Base-by-base conservation (phyloP, 2,797 vertebrate species). In the Microcaecilia unicolor region DNA sequence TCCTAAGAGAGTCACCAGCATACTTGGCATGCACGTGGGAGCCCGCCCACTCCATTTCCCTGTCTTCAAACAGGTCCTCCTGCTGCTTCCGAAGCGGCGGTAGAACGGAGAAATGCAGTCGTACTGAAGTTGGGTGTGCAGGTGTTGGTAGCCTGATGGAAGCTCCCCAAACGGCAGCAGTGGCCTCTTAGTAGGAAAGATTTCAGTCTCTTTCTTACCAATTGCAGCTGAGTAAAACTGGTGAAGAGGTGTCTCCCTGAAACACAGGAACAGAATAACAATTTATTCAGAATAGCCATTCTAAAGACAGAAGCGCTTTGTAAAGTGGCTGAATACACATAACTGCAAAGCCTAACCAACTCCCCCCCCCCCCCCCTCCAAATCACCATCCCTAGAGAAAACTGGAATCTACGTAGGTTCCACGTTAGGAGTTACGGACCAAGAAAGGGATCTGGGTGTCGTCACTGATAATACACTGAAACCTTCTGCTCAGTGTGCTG, bases 31-130 rank as follows among this genome's bases (percentile, higher is more conserved):
- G 45, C 96, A 99, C 36, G 92, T 86, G 8, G 97, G 91, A 44
- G 94, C 90, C 34, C 89, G 87, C 14, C 95, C 95, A 10, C 95
- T 99, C 95, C 95, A 99, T 58, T 94, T 98, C 3, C 94, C 95
- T 1, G 91, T 96, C 70, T 90, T 92, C 21, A 99, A 67, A 62
- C 96, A 99, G 1, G 93, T 98, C 39, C 96, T 90, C 4, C 89
- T 84, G 42, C 88, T 61, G 58, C 96, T 99, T 29, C 96, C 94
- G 21, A 86, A 68, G 58, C 92, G 93, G 5, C 86, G 88, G 66
- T 97, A 97, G 72, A 86, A 97, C 1, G 74, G 78, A 6, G 96
- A 98, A 8, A 76, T 71, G 15, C 96, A 99, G 18, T 94, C 89
- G 0, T 97, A 99, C 58, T 94, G 87, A 9, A 99, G 86, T 26